Conservation (phyloP, 2,113 vertebrate species). For the Potamarius usumacintae region DNA sequence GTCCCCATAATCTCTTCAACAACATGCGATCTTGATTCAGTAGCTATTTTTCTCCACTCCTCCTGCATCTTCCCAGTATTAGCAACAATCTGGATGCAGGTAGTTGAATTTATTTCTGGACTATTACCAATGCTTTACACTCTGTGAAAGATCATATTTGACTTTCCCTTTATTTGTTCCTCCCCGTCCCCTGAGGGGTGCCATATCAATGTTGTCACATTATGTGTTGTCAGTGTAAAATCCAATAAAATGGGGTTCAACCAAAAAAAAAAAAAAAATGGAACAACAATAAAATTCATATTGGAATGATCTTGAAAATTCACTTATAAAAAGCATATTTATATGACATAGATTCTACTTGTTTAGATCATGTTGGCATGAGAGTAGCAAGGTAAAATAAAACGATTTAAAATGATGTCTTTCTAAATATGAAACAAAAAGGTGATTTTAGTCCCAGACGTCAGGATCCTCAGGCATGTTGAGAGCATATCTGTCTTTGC, state of each 20-base stretch:
- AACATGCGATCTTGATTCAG: neutral
- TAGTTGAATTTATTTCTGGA: neutral
- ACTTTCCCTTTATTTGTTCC: neutral
- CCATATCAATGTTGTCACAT: slow-evolving; percentile 3
- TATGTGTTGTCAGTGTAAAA: slow-evolving; percentile 18
- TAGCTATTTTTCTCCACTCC: neutral
- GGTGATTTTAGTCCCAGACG: neutral
- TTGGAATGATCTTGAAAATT: neutral
- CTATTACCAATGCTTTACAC: neutral
- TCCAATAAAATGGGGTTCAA: neutral
- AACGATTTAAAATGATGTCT: neutral
- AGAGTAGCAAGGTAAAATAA: neutral
- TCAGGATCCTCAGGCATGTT: neutral
- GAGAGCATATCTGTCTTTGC: too few species aligned
- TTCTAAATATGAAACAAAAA: slow-evolving; percentile 2
- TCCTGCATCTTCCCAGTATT: neutral
- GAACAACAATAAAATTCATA: neutral
- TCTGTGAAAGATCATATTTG: slow-evolving; percentile 11
- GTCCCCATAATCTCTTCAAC: neutral
- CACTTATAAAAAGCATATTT: slow-evolving; percentile 7
- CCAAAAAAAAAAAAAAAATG: neutral
- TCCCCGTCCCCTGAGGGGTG: neutral
- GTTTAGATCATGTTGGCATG: neutral
- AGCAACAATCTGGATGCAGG: too few species aligned
- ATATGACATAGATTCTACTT: neutral